A percentile compares a stretch with the other conserved stretches of the same genome.
These are phyloP conservation scores for Setophaga kirtlandii DNA, from an alignment of 2,113 vertebrate genomes.

Conservation along the genomic window DNA sequence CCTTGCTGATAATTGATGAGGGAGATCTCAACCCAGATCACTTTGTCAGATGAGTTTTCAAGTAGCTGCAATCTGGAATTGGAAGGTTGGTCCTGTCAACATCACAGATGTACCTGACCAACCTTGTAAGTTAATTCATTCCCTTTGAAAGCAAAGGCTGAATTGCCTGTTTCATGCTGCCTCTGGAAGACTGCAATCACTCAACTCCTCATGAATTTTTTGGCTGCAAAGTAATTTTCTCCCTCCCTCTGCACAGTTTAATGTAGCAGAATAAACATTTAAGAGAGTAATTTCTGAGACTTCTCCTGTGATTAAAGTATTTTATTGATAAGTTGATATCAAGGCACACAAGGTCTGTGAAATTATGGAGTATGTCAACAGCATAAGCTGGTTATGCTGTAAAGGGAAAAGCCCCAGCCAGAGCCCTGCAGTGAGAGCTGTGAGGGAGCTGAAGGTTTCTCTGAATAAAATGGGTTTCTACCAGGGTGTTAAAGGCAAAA, in stretches of 20 bases:
- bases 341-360: not conserved
- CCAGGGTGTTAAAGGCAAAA: not conserved
- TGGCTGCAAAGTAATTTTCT: not conserved
- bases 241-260: not conserved
- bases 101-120: not conserved
- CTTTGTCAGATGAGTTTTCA: not conserved
- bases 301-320: not conserved
- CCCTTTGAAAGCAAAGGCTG: not conserved
- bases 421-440: not conserved
- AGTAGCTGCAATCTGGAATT: not conserved
- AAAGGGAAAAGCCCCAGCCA: not conserved
- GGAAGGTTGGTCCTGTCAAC: not conserved
- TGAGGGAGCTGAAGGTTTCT: not conserved
- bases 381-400: not conserved
- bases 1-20: not conserved
- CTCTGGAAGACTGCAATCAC: not conserved
- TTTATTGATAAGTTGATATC: not conserved
- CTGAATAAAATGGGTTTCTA: not conserved
- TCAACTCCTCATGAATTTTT: not conserved
- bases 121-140: not conserved
- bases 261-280: not conserved
- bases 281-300: not conserved
- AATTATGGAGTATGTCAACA: not conserved
- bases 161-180: not conserved
- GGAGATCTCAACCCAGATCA: not conserved